Conservation (phyloP, 2,888 invertebrate genomes). For the Zonitis immaculata region DNA sequence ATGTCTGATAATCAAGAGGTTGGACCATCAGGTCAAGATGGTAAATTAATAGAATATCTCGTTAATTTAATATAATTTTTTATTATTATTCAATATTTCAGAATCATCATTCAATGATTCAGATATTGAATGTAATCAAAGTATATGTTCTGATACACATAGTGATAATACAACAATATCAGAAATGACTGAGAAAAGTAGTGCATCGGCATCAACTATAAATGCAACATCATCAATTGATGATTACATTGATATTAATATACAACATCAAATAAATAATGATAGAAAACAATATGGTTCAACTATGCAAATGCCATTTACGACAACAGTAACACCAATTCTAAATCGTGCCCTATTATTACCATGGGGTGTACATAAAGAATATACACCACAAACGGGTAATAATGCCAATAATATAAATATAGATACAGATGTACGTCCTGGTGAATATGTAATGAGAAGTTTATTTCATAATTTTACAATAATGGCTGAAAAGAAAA, state of each 20-base stretch:
- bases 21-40: not conserved
- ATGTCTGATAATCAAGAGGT: not conserved
- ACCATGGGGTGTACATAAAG: slow-evolving; percentile 82
- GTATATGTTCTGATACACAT: slow-evolving; percentile 46
- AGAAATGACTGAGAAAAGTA: slow-evolving; percentile 43
- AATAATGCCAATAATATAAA: slow-evolving; percentile 46
- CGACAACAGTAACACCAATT: slow-evolving; percentile 16
- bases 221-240: slow-evolving; percentile 30
- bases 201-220: slow-evolving; percentile 40
- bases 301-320: not conserved
- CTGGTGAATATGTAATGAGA: slow-evolving; percentile 95
- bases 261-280: not conserved
- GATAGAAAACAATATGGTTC: not conserved
- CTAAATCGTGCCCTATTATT: slow-evolving; percentile 57
- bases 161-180: slow-evolving; percentile 47
- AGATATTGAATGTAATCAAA: slow-evolving; percentile 45
- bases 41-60: not conserved
- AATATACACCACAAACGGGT: slow-evolving; percentile 49
- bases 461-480: slow-evolving; percentile 95
- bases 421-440: slow-evolving; percentile 65
- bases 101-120: slow-evolving; percentile 37
- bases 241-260: slow-evolving; percentile 10
- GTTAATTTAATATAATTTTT: not conserved
- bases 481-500: slow-evolving; percentile 89
- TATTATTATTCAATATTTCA: not conserved